Evolutionary conservation across 2,797 vertebrate species (phyloP).

Genomic region (Alauda arvensis): DNA sequence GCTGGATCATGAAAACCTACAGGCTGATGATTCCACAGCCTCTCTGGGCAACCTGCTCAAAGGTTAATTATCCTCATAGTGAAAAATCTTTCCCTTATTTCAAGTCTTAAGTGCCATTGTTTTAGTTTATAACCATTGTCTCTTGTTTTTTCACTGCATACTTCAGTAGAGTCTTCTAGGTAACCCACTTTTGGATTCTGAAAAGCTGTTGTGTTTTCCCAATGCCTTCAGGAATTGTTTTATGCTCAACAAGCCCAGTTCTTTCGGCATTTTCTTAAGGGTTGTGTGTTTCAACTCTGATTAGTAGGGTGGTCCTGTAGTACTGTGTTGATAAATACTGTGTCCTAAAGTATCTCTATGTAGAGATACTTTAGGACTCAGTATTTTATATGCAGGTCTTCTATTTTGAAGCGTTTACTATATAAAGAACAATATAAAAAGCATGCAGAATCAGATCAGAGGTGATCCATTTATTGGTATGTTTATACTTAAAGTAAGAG

Average conservation of each 20-base stretch:
- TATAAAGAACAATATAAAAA: background rate
- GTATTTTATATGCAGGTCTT: background rate
- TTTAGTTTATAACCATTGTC: background rate
- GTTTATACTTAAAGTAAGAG: background rate
- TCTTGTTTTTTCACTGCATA: fast-evolving
- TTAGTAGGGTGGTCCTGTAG: background rate
- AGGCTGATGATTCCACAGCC: background rate
- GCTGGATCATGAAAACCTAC: background rate
- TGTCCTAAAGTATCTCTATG: background rate
- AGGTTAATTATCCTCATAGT: background rate
- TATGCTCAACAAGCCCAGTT: background rate
- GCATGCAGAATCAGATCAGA: background rate
- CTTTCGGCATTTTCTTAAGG: background rate
- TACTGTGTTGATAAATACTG: background rate
- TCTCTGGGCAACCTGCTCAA: background rate
- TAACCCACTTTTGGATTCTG: background rate
- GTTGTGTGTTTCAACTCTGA: background rate
- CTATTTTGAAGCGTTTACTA: background rate
- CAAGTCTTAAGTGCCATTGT: background rate
- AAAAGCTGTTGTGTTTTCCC: background rate
- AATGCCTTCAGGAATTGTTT: background rate
- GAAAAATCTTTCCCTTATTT: background rate
- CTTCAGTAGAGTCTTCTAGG: background rate
- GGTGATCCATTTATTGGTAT: background rate
- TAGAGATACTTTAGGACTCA: too few relatives aligned